Base-by-base conservation (phyloP, 2,888 invertebrate genomes). In the Cistogaster globosa region DNA sequence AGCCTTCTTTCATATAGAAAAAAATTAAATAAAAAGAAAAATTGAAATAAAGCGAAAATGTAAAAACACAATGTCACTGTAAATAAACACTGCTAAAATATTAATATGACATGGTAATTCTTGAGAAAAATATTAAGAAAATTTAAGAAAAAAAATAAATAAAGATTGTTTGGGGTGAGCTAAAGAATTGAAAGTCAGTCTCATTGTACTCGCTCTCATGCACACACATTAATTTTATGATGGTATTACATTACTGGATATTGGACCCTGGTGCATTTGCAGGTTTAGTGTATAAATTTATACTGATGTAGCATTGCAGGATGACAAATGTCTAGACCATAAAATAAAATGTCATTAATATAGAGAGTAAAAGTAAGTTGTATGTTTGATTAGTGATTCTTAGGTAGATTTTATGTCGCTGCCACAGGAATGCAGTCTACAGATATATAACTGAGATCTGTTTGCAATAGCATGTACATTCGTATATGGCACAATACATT, bases 101-200 rank as follows among this genome's bases (percentile, higher is more conserved):
- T 85, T 85, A 85, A 85, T 82, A 85, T 82, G 85, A 74, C 78
- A 82, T 69, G 85, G 78, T 85, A 82, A 82, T 85, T 82, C 82
- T 85, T 74, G 60, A 75, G 75, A 82, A 85, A 78, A 58, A 63
- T 78, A 82, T 82, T 85, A 78, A 74, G 78, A 85, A 78, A 82
- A 82, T 85, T 82, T 65, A 69, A 85, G 60, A 81, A 78, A 62
- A 74, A 78, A 55, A 74, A 22, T 67, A 20, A 12, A 55, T 32
- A 42, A 32, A 53, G 69, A 68, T 78, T 68, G 53, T 45, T 55
- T 60, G 55, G 69, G 18, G 11, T 53, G 42, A 26, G 32, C 68
- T 67, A 48, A 45, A 26, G 65, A 26, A 60, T 42, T 53, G 58
- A 75, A 68, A 55, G 80, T 16, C 45, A 68, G 58, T 60, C 74